phyloP scores from a whole-genome alignment of 2,888 invertebrate species.

The Thera britannica region DNA sequence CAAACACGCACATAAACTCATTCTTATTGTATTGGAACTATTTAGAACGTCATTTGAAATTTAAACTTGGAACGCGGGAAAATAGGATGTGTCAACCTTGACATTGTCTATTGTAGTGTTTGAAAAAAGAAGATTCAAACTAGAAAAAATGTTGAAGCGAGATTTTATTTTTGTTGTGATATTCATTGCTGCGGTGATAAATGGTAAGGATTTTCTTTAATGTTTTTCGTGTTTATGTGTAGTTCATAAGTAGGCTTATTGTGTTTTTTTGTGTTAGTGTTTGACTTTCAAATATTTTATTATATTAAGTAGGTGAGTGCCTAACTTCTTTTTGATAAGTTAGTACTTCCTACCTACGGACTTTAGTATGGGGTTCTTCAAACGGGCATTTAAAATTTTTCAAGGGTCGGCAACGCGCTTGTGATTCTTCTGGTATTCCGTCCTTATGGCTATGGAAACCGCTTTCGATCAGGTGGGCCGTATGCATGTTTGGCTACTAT shows the following conservation, averaged over 20 bases:
- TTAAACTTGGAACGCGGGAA: slow-evolving; percentile 60
- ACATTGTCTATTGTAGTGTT: slow-evolving; percentile 50
- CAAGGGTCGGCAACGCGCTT: too few species aligned
- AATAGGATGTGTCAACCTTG: slow-evolving; percentile 59
- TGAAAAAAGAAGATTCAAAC: slow-evolving; percentile 45
- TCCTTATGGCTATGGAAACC: too few species aligned
- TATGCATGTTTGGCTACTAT: too few species aligned
- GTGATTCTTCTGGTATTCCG: too few species aligned
- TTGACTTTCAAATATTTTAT: too few species aligned
- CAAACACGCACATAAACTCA: slow-evolving; percentile 56
- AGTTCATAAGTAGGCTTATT: background rate
- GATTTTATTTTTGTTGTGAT: slow-evolving; percentile 45
- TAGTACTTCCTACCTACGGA: too few species aligned
- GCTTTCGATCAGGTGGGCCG: too few species aligned
- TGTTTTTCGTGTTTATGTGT: background rate
- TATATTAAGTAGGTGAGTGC: too few species aligned
- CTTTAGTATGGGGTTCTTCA: too few species aligned
- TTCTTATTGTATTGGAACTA: slow-evolving; percentile 36
- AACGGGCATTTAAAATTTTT: too few species aligned
- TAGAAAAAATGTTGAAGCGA: slow-evolving; percentile 38
- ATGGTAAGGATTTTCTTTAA: slow-evolving; percentile 48
- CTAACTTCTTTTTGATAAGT: too few species aligned
- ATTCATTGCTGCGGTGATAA: slow-evolving; percentile 42
- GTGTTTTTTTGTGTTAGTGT: background rate
- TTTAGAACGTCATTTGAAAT: slow-evolving; percentile 41